Evolutionary conservation across 2,797 vertebrate species (phyloP).

Genomic region (Sebastes oblongus): DNA sequence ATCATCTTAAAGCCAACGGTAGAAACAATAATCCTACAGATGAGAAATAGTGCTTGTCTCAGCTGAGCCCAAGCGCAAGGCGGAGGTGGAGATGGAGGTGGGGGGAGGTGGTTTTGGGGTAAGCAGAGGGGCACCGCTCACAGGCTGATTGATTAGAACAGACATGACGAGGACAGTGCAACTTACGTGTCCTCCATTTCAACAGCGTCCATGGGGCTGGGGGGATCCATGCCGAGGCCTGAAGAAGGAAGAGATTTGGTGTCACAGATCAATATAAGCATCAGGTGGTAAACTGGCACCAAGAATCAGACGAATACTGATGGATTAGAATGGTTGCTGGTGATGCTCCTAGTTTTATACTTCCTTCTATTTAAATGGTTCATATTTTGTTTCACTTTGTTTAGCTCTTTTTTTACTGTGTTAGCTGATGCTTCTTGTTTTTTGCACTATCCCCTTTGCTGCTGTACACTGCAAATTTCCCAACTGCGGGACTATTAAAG

Average conservation of each 20-base stretch:
- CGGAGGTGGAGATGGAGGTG: background rate
- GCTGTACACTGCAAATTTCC: too few species aligned
- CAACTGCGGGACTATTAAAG: too few species aligned
- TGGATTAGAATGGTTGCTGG: background rate
- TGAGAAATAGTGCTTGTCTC: conserved; percentile 37
- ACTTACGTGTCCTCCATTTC: conserved; percentile 87
- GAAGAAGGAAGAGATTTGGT: background rate
- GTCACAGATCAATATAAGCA: conserved; percentile 1
- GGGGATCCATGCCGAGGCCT: conserved; percentile 88
- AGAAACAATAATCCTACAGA: conserved; percentile 57
- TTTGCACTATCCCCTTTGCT: too few species aligned
- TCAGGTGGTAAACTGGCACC: background rate
- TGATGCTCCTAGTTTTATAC: too few species aligned
- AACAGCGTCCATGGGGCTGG: conserved; percentile 81
- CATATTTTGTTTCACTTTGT: too few species aligned
- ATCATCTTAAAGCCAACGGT: conserved; percentile 34
- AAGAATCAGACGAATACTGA: background rate
- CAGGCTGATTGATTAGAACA: conserved; percentile 48
- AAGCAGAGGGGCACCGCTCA: background rate
- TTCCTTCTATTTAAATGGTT: too few species aligned
- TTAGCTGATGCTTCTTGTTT: too few species aligned
- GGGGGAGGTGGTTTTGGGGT: background rate
- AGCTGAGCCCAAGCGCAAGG: conserved; percentile 27
- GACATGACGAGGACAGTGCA: conserved; percentile 19
- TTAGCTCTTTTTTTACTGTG: too few species aligned